These are phyloP conservation scores for Podarcis lilfordi DNA, from an alignment of 2,797 vertebrate species.

Conservation along the genomic window DNA sequence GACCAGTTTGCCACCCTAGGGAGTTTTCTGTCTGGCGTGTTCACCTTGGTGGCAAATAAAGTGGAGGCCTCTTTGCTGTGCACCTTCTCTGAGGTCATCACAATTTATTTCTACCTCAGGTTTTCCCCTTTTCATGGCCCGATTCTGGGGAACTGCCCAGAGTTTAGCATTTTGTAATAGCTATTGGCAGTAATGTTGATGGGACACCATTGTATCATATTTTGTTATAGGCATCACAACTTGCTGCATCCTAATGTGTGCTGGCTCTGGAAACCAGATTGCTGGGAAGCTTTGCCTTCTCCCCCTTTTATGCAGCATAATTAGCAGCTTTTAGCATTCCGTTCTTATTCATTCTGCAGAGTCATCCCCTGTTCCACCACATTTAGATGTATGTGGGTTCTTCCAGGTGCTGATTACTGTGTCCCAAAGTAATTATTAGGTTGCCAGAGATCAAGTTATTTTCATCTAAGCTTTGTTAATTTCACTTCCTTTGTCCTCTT, in stretches of 20 bases:
- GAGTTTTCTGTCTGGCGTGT: not conserved
- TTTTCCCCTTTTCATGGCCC: not conserved
- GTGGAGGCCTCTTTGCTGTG: not conserved
- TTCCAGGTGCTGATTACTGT: not conserved
- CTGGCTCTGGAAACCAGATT: not conserved
- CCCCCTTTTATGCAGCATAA: not conserved
- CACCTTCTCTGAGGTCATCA: not conserved
- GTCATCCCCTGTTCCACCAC: not conserved
- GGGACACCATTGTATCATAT: not conserved
- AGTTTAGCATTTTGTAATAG: not conserved
- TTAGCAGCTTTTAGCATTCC: not conserved
- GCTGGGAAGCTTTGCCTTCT: not conserved
- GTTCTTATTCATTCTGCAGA: not conserved
- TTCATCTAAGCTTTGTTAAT: not conserved
- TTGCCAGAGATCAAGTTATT: constrained; percentile 5
- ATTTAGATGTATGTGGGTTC: not conserved
- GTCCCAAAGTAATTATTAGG: not conserved
- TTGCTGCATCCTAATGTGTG: not conserved
- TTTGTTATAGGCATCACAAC: not conserved
- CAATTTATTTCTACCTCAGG: not conserved
- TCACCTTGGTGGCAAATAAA: not conserved
- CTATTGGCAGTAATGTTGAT: not conserved
- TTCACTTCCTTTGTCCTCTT: not conserved
- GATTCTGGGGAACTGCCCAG: not conserved
- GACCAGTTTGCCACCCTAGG: not conserved